Conservation (phyloP, 2,888 invertebrate genomes). For the Loripinus fragilis region DNA sequence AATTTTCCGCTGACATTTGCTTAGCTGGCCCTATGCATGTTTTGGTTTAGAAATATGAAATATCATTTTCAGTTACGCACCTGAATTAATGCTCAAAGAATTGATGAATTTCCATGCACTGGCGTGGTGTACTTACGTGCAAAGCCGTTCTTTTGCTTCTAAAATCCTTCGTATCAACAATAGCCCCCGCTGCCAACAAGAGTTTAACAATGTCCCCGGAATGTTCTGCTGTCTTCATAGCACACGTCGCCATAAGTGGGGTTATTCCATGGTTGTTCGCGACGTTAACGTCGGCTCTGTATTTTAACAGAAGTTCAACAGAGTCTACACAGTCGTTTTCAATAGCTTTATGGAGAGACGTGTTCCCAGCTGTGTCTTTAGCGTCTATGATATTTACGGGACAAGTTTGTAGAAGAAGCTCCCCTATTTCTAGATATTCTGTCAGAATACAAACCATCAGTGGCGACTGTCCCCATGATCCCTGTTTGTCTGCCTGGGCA, state of each 20-base stretch:
- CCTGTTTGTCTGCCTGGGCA: slow-evolving; percentile 69
- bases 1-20: no score
- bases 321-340: slow-evolving; percentile 66
- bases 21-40: no score
- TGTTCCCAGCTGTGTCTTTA: slow-evolving; percentile 71
- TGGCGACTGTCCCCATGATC: slow-evolving; percentile 79
- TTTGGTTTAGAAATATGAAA: no score
- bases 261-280: slow-evolving; percentile 70
- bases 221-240: slow-evolving; percentile 48
- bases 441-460: slow-evolving; percentile 73
- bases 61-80: no score
- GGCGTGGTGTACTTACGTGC: slow-evolving; percentile 69
- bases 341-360: slow-evolving; percentile 72
- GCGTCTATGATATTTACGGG: slow-evolving; percentile 53
- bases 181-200: slow-evolving; percentile 66
- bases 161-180: slow-evolving; percentile 66
- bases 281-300: slow-evolving; percentile 68
- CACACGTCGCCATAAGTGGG: slow-evolving; percentile 70
- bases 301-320: slow-evolving; percentile 63
- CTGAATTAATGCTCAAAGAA: no score
- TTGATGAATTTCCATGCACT: no score
- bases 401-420: slow-evolving; percentile 58
- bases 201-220: slow-evolving; percentile 50
- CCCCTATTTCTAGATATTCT: slow-evolving; percentile 70
- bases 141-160: slow-evolving; percentile 70